Conservation (phyloP, 2,113 vertebrate species). For the Archilochus colubris region DNA sequence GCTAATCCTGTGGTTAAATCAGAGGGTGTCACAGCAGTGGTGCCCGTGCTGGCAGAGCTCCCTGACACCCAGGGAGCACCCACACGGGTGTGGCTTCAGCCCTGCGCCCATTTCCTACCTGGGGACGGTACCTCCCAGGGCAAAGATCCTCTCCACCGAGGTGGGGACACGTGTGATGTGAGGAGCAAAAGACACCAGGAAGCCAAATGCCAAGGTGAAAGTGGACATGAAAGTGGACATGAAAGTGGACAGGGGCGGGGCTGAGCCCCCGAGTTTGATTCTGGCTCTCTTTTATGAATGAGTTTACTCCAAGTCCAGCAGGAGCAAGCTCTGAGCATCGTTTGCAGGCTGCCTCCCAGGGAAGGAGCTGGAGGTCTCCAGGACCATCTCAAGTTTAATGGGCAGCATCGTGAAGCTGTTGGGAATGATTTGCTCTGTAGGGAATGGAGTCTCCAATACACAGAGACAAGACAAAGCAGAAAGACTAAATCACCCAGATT, state of each 20-base stretch:
- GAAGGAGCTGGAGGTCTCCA: neutral
- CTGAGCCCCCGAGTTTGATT: neutral
- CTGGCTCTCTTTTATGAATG: neutral
- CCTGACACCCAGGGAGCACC: neutral
- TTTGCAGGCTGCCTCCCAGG: neutral
- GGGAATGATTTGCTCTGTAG: neutral
- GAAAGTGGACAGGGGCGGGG: too few relatives aligned
- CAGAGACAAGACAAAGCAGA: neutral
- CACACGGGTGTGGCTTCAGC: neutral
- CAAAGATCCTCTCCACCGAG: neutral
- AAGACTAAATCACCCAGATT: neutral
- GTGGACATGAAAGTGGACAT: neutral
- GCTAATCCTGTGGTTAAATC: neutral
- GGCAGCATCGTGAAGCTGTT: neutral
- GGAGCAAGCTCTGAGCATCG: neutral
- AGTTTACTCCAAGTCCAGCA: neutral
- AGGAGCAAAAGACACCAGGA: rapidly evolving
- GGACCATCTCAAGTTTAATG: neutral
- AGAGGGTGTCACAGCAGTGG: neutral
- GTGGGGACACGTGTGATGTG: rapidly evolving
- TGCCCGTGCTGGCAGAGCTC: neutral
- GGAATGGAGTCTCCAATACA: neutral
- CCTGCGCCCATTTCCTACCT: rapidly evolving
- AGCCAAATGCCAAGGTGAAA: neutral
- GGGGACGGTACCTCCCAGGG: rapidly evolving